phyloP scores from a whole-genome alignment of 2,888 invertebrate genomes.

The Trypoxylon attenuatum region DNA sequence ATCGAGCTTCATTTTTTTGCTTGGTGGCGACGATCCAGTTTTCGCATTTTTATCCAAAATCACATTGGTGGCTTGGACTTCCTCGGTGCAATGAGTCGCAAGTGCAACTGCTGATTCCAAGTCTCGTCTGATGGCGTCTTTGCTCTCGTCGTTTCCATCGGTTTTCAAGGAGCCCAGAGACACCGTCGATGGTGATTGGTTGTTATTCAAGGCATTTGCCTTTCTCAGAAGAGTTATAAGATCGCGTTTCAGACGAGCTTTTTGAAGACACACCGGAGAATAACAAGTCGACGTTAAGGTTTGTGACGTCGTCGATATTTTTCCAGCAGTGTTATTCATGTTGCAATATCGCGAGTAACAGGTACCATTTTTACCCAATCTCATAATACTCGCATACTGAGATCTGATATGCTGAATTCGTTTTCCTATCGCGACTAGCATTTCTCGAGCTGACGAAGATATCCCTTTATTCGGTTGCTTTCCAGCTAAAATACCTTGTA shows the following conservation, averaged over 20 bases:
- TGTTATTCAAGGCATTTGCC: conserved; percentile 77
- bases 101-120: conserved; percentile 79
- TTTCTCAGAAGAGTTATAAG: conserved; percentile 79
- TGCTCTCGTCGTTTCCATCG: conserved; percentile 64
- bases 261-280: conserved; percentile 87
- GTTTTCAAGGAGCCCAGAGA: conserved; percentile 26
- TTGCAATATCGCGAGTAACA: conserved; percentile 86
- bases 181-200: conserved; percentile 47
- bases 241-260: conserved; percentile 83
- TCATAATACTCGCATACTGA: conserved; percentile 82
- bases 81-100: conserved; percentile 79
- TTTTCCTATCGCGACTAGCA: conserved; percentile 79
- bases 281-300: conserved; percentile 81
- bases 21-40: conserved; percentile 35
- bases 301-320: conserved; percentile 74
- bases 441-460: conserved; percentile 73
- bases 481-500: conserved; percentile 60
- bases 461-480: conserved; percentile 68
- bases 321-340: conserved; percentile 75
- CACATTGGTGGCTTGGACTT: conserved; percentile 63
- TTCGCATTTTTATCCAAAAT: conserved; percentile 23
- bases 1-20: conserved; percentile 66
- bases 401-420: conserved; percentile 82
- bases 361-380: conserved; percentile 82
- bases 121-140: conserved; percentile 79